These are phyloP conservation scores for Euthynnus affinis DNA, from an alignment of 2,797 vertebrate species.

Conservation along the genomic window DNA sequence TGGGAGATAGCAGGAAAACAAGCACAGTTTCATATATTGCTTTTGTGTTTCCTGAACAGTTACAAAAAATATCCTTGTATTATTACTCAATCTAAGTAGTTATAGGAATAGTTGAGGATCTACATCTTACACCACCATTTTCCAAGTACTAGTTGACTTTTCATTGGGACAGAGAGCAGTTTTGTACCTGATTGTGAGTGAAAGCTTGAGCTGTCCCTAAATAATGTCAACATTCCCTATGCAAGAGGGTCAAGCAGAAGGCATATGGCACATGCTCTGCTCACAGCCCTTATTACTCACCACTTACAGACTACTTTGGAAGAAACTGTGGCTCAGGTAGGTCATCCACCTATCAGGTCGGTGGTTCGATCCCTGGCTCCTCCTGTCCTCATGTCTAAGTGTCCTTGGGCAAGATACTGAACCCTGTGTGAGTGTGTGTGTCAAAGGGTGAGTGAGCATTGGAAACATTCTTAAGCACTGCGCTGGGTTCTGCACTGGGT, in stretches of 20 bases:
- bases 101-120: neutral
- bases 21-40: neutral
- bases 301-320: neutral
- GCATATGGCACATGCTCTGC: neutral
- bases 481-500: no score
- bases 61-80: neutral
- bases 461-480: no score
- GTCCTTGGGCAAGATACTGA: no score
- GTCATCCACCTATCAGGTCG: no score
- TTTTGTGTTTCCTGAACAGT: neutral
- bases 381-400: no score
- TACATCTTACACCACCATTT: neutral
- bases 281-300: neutral
- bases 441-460: no score
- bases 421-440: no score
- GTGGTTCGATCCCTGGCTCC: no score
- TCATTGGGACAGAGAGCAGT: neutral
- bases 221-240: neutral
- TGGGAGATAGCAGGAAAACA: neutral
- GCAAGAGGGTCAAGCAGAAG: slow-evolving; percentile 13
- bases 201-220: slow-evolving; percentile 6
- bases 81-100: neutral
- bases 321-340: no score
- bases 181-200: neutral
- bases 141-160: neutral